These are phyloP conservation scores for Plestiodon gilberti DNA, from an alignment of 2,113 vertebrate species.

Conservation along the genomic window DNA sequence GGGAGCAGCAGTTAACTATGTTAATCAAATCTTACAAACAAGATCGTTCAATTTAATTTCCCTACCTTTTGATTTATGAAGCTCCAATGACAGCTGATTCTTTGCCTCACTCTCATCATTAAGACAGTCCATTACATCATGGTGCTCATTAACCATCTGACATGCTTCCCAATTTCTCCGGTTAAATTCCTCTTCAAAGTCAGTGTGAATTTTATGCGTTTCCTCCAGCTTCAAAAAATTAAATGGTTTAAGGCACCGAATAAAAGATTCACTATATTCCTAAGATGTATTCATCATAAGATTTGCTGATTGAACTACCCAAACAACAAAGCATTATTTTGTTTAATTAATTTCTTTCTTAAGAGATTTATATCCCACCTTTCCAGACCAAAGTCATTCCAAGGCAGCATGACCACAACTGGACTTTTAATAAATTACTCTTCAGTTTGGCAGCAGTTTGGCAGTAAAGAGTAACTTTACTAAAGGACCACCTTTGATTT, in stretches of 20 bases:
- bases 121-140: slow-evolving; percentile 82
- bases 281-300: not conserved
- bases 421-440: not conserved
- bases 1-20: too few species aligned
- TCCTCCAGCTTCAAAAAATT: slow-evolving; percentile 82
- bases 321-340: not conserved
- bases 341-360: not conserved
- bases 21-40: not conserved
- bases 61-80: slow-evolving; percentile 92
- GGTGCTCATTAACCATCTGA: slow-evolving; percentile 82
- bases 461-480: too few species aligned
- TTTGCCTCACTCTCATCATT: slow-evolving; percentile 80
- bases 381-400: too few species aligned
- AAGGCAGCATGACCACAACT: too few species aligned
- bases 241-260: not conserved
- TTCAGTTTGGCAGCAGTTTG: not conserved
- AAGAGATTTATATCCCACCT: too few species aligned
- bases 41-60: not conserved
- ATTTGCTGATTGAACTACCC: not conserved
- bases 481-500: not conserved
- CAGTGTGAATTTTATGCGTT: slow-evolving; percentile 78
- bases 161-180: slow-evolving; percentile 76
- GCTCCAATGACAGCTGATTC: slow-evolving; percentile 82
- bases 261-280: not conserved
- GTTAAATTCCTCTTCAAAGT: slow-evolving; percentile 84